A percentile compares a stretch with the other conserved stretches of the same genome.
Conservation (phyloP, 2,113 vertebrate genomes). For the Xiphias gladius region DNA sequence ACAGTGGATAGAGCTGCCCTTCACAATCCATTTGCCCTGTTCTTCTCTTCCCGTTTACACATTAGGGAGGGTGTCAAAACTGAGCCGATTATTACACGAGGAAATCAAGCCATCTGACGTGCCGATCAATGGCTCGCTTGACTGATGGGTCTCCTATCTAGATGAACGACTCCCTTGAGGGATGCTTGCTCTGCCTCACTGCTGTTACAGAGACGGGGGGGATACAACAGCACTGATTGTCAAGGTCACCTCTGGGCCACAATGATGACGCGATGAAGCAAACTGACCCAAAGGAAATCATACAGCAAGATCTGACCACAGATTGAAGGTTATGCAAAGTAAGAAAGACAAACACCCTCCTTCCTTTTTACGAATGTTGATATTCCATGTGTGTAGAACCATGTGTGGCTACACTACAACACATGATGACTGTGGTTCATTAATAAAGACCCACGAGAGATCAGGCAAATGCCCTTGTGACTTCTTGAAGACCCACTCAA, state of each 20-base stretch:
- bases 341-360: background rate
- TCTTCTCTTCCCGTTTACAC: constrained; percentile 66
- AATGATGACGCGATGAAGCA: constrained; percentile 46
- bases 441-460: constrained; percentile 48
- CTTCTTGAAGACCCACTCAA: constrained; percentile 52
- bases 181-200: constrained; percentile 47
- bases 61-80: constrained; percentile 74
- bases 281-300: constrained; percentile 41
- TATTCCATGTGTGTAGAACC: constrained; percentile 3
- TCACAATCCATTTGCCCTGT: constrained; percentile 72
- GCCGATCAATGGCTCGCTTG: constrained; percentile 78
- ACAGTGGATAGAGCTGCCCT: constrained; percentile 58
- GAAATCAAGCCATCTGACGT: constrained; percentile 81
- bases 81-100: constrained; percentile 78
- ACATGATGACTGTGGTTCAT: constrained; percentile 42
- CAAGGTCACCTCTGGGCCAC: constrained; percentile 72
- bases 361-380: constrained; percentile 6
- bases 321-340: constrained; percentile 23
- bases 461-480: constrained; percentile 50
- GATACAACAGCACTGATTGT: constrained; percentile 44
- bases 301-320: constrained; percentile 21
- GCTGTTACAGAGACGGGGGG: constrained; percentile 50
- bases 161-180: constrained; percentile 78
- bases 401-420: background rate
- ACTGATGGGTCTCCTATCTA: constrained; percentile 82